A percentile compares a stretch with the other conserved stretches of the same genome.
Evolutionary conservation across 1,140 invertebrate species (phyloP).

Genomic region (Lasioglossum albipes): DNA sequence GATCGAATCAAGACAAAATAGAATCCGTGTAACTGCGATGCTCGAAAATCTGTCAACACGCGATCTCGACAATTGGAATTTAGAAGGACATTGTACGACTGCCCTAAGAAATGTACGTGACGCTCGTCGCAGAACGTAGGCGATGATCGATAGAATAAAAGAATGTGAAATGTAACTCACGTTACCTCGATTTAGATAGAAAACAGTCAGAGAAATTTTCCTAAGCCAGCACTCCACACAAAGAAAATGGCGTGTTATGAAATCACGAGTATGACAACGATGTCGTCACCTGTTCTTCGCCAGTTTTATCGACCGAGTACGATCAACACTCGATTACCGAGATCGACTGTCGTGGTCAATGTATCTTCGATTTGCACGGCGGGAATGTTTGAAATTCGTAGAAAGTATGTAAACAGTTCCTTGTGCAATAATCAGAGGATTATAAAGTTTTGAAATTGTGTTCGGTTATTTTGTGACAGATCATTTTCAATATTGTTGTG

Average conservation of each 20-base stretch:
- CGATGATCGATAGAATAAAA: neutral
- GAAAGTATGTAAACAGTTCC: no score
- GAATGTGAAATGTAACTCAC: slow-evolving; percentile 41
- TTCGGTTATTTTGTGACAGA: no score
- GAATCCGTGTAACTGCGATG: slow-evolving; percentile 52
- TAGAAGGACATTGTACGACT: slow-evolving; percentile 11
- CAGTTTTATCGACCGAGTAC: slow-evolving; percentile 65
- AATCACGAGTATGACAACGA: slow-evolving; percentile 78
- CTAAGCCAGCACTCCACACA: slow-evolving; percentile 73
- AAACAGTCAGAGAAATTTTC: slow-evolving; percentile 66
- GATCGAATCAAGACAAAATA: slow-evolving; percentile 14
- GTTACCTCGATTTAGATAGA: slow-evolving; percentile 67
- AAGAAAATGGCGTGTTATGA: slow-evolving; percentile 79
- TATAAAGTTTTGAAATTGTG: no score
- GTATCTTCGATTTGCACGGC: neutral
- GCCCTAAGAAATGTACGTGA: slow-evolving; percentile 15
- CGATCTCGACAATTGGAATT: slow-evolving; percentile 24
- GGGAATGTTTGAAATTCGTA: slow-evolving; percentile 14
- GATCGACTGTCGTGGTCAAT: slow-evolving; percentile 27
- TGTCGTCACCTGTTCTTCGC: slow-evolving; percentile 75
- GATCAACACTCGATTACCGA: slow-evolving; percentile 55
- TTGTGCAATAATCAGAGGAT: no score
- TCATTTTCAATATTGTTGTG: neutral
- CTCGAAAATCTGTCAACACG: slow-evolving; percentile 68
- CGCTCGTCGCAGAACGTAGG: slow-evolving; percentile 2